Base-by-base conservation (phyloP, 1,140 invertebrate genomes). In the Drosophila parabipectinata region DNA sequence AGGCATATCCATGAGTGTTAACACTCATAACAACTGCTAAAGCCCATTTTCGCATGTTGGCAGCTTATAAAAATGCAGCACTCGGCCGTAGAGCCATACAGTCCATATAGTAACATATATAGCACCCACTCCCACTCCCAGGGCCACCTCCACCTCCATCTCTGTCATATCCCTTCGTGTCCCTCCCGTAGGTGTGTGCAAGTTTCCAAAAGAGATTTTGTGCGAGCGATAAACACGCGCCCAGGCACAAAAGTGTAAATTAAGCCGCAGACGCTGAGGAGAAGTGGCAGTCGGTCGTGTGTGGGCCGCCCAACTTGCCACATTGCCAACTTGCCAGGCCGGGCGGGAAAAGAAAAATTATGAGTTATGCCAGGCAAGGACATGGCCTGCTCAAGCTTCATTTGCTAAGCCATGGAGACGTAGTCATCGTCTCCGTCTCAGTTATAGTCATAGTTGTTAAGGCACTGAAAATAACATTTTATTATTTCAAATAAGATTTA, bases 11-110 rank as follows among this genome's bases (percentile, higher is more conserved):
- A 74, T 83, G 84, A 84, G 84, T 88, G 83, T 88, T 88, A 88
- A 88, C 83, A 88, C 84, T 88, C 84, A 88, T 88, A 88, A 88
- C 83, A 88, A 88, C 83, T 82, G 79, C 72, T 80, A 89, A 85
- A 79, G 83, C 84, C 84, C 79, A 89, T 83, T 91, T 91, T 91
- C 81, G 89, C 89, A 91, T 91, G 89, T 91, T 91, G 79, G 73
- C 76, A 83, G 80, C 84, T 87, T 91, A 89, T 91, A 91, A 91
- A 90, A 81, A 75, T 83, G 76, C 72, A 78, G 73, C 69, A 58
- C 58, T 77, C 72, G 68, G 68, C 68, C 59, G 26, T 53, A 57
- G 57, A 45, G 62, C 50, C 79, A 90, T 68, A 71, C 62, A 69
- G 61, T 51, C 60, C 73, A 87, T 76, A 71, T 73, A 69, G 66